Evolutionary conservation across 1,140 invertebrate genomes (phyloP), one percentile per base, ranked within the genome.

Genomic region (Cylas formicarius): DNA sequence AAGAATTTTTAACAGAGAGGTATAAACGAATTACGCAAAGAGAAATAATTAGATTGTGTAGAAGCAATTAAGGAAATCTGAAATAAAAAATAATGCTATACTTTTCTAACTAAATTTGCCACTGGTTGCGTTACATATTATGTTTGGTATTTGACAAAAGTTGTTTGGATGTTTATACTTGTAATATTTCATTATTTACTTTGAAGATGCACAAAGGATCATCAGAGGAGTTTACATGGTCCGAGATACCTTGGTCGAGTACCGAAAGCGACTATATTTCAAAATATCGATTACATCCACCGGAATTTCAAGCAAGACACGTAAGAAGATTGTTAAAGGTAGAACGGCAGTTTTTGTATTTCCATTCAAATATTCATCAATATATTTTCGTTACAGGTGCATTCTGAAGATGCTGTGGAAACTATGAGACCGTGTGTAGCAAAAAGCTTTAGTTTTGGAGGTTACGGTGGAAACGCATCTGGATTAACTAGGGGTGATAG

Each of bases 371-470:
- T 32, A 13, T 13, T 16, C 11, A 32, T 13, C 6, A 7, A 32
- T n/a, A 32, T n/a, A 6, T 32, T 32, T 4, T 21, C 14, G 13
- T 8, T 60, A 7, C 48, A 73, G 74, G 72, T 73, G 20, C 67
- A 76, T 57, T 75, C 76, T 0, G 67, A 75, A 47, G 76, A 78
- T 54, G 67, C 69, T 44, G 53, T 60, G 69, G 53, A 65, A 73
- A 24, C 62, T 63, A 7, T 77, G 32, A 63, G 77, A 14, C 75
- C 76, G 21, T 76, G 72, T 0, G 84, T 90, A 14, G 80, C 84
- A 35, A 90, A 90, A 66, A 84, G 83, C 13, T 86, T 84, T 67
- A 90, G 86, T 62, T 90, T 90, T 58, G 85, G 84, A 16, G 87
- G 86, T 11, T 89, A 88, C 56, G 77, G 78, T 3, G 72, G 68